Base-by-base conservation (phyloP, 2,797 vertebrate species). In the Macrochelys suwanniensis region DNA sequence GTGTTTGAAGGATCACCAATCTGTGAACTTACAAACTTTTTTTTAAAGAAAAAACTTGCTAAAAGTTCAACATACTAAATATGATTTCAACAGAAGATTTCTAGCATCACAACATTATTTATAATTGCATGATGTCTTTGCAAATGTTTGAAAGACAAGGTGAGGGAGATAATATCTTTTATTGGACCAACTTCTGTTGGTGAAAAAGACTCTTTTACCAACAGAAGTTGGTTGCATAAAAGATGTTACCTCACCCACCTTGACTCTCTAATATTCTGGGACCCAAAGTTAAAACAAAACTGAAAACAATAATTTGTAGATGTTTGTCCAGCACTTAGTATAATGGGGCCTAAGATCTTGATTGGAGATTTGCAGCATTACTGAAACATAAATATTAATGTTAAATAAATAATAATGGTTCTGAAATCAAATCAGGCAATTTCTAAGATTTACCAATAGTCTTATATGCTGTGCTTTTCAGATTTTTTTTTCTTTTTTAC, bases 51-150 rank as follows among this genome's bases (percentile, higher is more conserved):
- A 65, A 80, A 94, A 57, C 0, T 0, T 8, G 6, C 37, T 85
- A 85, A 87, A 84, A 95, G 92, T 94, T 85, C 89, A 28, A 51
- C 89, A 92, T 79, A 28, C 84, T 92, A 92, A 96, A 82, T 93
- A 84, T 89, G 26, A 21, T 95, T 97, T 97, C 85, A 84, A 89
- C 86, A 95, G 50, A 85, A 82, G 74, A 81, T 57, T 92, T 93
- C 59, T 90, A 95, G 95, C 89, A 94, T 94, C 50, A 92, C 82
- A 92, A 51, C 28, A 91, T 92, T 92, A 78, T 95, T 95, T 97
- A 87, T 57, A 17, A 65, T 97, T 95, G 28, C 23, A 87, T 89
- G 90, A 88, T 25, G 1, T 49, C 79, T 61, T 71, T 96, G 82
- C 42, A 82, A 78, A 68, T 79, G 19, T 82, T 37, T 93, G 88